Percentiles rank a stretch among this genome's conserved stretches.
phyloP scores from a whole-genome alignment of 2,888 invertebrate genomes.

The Kryphioiulus occultus region DNA sequence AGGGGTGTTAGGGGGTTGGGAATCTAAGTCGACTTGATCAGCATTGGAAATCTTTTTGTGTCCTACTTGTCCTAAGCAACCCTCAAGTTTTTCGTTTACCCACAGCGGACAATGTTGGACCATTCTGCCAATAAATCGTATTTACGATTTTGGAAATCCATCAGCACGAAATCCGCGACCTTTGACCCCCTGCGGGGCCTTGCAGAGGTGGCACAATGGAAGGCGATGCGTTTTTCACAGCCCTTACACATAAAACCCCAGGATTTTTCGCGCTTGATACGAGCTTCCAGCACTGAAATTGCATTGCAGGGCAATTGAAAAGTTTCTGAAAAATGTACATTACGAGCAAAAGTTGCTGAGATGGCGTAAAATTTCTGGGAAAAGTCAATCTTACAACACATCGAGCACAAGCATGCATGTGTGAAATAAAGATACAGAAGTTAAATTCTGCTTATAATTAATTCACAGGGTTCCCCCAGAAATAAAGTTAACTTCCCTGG shows the following conservation, averaged over 20 bases:
- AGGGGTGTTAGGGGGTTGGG: neutral
- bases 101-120: neutral
- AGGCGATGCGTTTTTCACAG: neutral
- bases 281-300: neutral
- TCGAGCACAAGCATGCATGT: too few species aligned
- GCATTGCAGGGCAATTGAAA: neutral
- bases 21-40: neutral
- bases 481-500: too few species aligned
- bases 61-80: neutral
- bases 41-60: slow-evolving; percentile 17
- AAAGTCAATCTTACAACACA: too few species aligned
- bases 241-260: neutral
- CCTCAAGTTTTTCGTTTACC: slow-evolving; percentile 8
- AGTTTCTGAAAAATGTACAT: neutral
- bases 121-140: slow-evolving; percentile 23
- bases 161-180: neutral
- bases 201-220: neutral
- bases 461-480: too few species aligned
- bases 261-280: neutral
- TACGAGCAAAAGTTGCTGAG: too few species aligned
- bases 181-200: neutral
- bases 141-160: slow-evolving; percentile 17
- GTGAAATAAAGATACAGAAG: too few species aligned
- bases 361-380: too few species aligned
- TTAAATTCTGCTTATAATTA: too few species aligned